A percentile compares a stretch with the other conserved stretches of the same genome.
Evolutionary conservation across 2,113 vertebrate species (phyloP).

Genomic region (Ivindomyrus marchei): DNA sequence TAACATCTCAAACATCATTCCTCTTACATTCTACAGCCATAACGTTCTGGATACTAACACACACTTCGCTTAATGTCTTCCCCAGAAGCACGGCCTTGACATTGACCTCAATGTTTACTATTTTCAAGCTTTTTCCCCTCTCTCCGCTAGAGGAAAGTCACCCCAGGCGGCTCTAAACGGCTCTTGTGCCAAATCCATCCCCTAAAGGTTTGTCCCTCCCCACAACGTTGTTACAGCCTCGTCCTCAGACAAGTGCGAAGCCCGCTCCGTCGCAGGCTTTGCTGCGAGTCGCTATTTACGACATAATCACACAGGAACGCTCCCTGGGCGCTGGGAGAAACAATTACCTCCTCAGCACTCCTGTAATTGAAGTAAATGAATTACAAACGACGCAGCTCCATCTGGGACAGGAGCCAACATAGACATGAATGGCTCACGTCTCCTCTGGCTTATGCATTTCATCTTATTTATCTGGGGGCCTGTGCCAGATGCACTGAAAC

Average conservation of each 20-base stretch:
- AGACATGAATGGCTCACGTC: neutral
- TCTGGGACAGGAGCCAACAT: neutral
- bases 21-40: neutral
- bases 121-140: neutral
- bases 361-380: slow-evolving; percentile 7
- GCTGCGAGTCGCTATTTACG: neutral
- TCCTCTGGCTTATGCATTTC: neutral
- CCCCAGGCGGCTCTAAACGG: neutral
- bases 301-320: neutral
- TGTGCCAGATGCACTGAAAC: neutral
- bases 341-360: neutral
- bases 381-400: neutral
- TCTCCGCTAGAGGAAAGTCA: neutral
- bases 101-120: neutral
- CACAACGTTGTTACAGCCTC: neutral
- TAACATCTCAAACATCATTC: neutral
- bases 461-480: neutral
- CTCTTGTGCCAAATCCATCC: neutral
- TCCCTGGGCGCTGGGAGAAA: neutral
- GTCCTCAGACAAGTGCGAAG: neutral
- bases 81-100: neutral
- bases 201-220: neutral
- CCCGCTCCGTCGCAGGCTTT: neutral
- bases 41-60: neutral
- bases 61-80: neutral